Base-by-base conservation (phyloP, 2,888 invertebrate genomes). In the Erebia epiphron region DNA sequence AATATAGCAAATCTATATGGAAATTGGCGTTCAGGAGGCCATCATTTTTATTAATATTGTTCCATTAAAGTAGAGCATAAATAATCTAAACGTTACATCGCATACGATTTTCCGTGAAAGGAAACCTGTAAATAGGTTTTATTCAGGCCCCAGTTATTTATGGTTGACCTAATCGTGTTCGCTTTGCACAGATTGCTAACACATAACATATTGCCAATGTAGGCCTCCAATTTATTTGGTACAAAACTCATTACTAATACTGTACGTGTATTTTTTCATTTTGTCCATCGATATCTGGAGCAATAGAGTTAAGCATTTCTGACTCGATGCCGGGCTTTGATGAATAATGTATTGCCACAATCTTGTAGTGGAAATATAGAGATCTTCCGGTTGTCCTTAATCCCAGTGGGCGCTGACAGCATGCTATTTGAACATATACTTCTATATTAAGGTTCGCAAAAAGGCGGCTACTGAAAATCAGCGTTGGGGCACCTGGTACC, bases 141-240 rank as follows among this genome's bases (percentile, higher is more conserved):
- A 46, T 62, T 62, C 16, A 62, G 49, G 62, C 46, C 62, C 13
- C 54, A 8, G 62, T 49, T 62, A 62, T 49, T 62, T 62, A 62
- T 14, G 21, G 62, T 62, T 14, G 62, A 62, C 62, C 21, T 62
- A 18, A 49, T 49, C 18, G 21, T 46, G 61, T 61, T 61, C 16
- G 14, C 43, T 62, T 16, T 60, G 35, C 16, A 4, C 35, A 16
- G 41, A 43, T 49, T 21, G 62, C 62, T 62, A 21, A 46, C 46
- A 62, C 46, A 62, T 62, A 62, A 46, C 46, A 21, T 62, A 62
- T 62, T 62, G 46, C 41, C 60, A 11, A 60, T 60, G 41, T 60
- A 41, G 35, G 60, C 16, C 41, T 41, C 60, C 60, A 60, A 60
- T 60, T 60, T 60, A 60, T 60, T 60, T 41, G n/a, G 41, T n/a